These are phyloP conservation scores for Listronotus oregonensis DNA, from an alignment of 1,140 invertebrate genomes.

Conservation along the genomic window DNA sequence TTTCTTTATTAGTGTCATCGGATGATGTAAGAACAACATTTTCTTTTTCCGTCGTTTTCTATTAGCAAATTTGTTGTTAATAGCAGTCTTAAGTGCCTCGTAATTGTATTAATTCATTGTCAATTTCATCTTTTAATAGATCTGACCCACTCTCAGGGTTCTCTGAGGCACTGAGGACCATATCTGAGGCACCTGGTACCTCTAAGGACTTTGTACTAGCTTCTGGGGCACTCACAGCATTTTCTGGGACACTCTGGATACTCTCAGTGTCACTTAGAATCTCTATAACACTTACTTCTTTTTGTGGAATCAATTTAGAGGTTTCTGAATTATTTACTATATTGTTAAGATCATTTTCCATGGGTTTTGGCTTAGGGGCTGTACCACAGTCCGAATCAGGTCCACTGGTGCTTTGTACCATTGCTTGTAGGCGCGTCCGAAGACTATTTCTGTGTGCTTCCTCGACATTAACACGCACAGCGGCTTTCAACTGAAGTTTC, in stretches of 20 bases:
- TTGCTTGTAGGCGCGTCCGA: slow-evolving; percentile 39
- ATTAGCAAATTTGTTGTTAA: slow-evolving; percentile 50
- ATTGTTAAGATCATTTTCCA: background rate
- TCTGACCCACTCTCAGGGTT: background rate
- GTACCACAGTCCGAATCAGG: slow-evolving; percentile 6
- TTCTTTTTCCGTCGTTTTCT: slow-evolving; percentile 45
- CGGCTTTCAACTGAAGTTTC: slow-evolving; percentile 48
- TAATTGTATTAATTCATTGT: slow-evolving; percentile 50
- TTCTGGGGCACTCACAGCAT: background rate
- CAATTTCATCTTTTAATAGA: slow-evolving; percentile 29
- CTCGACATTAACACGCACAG: slow-evolving; percentile 43
- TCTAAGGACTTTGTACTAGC: too few relatives aligned
- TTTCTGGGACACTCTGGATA: background rate
- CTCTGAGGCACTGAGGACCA: slow-evolving; percentile 1
- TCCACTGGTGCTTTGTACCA: slow-evolving; percentile 29
- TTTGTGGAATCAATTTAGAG: too few relatives aligned
- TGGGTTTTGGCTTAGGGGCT: background rate
- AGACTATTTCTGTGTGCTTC: slow-evolving; percentile 42
- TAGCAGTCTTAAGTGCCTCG: slow-evolving; percentile 51
- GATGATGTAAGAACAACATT: background rate
- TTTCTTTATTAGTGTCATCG: slow-evolving; percentile 44
- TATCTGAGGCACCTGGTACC: slow-evolving; percentile 9
- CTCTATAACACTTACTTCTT: too few relatives aligned
- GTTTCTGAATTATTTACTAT: too few relatives aligned
- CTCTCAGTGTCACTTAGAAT: slow-evolving; percentile 3